A percentile compares a stretch with the other conserved stretches of the same genome.
These are phyloP conservation scores for Tenthredo notha DNA, from an alignment of 2,888 invertebrate genomes.

Conservation along the genomic window DNA sequence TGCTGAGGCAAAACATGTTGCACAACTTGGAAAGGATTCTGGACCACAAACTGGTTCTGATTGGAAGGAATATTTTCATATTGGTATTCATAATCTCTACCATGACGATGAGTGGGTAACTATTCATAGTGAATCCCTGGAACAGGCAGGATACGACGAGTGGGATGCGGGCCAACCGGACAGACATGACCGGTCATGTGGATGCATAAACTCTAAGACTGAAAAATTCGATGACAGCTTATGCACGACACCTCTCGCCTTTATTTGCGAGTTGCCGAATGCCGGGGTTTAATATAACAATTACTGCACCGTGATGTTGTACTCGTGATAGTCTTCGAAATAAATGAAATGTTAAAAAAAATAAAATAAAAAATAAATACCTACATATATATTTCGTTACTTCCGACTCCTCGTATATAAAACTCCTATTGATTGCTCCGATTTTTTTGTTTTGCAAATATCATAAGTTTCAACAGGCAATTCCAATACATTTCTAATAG, in stretches of 20 bases:
- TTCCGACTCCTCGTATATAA: neutral
- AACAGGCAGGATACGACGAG: conserved; percentile 19
- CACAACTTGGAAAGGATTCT: neutral
- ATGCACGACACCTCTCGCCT: neutral
- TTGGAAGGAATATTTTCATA: neutral
- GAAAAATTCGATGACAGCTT: neutral
- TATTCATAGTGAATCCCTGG: conserved; percentile 24
- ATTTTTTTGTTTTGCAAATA: no score
- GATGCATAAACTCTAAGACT: neutral
- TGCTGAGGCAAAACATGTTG: neutral
- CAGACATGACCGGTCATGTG: neutral
- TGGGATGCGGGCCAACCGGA: neutral
- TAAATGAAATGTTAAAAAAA: neutral
- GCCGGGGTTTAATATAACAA: neutral
- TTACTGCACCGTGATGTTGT: neutral
- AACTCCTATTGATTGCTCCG: neutral
- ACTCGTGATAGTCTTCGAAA: neutral
- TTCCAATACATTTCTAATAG: no score
- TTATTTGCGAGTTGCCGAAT: neutral
- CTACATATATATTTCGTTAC: neutral
- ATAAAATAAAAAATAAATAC: no score
- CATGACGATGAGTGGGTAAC: conserved; percentile 33
- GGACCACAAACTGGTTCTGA: neutral
- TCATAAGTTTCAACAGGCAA: no score
- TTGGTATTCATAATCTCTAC: conserved; percentile 45